Conservation (phyloP, 2,888 invertebrate species). For the Eupithecia inturbata region DNA sequence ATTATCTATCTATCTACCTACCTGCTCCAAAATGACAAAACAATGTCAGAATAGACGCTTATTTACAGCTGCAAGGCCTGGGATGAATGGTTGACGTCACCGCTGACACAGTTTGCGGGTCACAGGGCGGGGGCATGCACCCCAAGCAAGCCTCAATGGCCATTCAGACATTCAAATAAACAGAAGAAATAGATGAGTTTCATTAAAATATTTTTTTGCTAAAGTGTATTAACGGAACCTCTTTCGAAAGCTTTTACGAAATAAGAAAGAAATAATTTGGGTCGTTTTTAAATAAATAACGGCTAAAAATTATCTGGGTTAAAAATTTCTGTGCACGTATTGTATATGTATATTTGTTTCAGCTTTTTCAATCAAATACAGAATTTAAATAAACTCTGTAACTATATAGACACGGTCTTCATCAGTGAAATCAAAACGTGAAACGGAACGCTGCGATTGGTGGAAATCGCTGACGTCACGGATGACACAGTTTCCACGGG, state of each 20-base stretch:
- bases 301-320: neutral
- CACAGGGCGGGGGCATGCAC: constrained; percentile 22
- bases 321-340: neutral
- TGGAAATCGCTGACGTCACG: constrained; percentile 37
- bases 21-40: neutral
- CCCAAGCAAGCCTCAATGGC: constrained; percentile 15
- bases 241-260: neutral
- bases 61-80: neutral
- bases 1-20: no score
- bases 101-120: constrained; percentile 19
- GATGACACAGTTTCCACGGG: constrained; percentile 59
- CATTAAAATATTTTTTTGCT: neutral
- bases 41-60: neutral
- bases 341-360: neutral
- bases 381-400: neutral
- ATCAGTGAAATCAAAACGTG: constrained; percentile 14
- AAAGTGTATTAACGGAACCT: neutral
- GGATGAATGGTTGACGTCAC: constrained; percentile 28
- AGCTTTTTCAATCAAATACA: neutral
- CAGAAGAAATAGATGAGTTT: neutral
- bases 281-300: neutral
- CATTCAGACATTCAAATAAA: constrained; percentile 15
- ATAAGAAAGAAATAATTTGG: neutral
- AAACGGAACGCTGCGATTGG: constrained; percentile 28
- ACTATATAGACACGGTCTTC: neutral